Evolutionary conservation across 2,797 vertebrate genomes (phyloP), one percentile per base, ranked within the genome.

Genomic region (Pteropus rufus): DNA sequence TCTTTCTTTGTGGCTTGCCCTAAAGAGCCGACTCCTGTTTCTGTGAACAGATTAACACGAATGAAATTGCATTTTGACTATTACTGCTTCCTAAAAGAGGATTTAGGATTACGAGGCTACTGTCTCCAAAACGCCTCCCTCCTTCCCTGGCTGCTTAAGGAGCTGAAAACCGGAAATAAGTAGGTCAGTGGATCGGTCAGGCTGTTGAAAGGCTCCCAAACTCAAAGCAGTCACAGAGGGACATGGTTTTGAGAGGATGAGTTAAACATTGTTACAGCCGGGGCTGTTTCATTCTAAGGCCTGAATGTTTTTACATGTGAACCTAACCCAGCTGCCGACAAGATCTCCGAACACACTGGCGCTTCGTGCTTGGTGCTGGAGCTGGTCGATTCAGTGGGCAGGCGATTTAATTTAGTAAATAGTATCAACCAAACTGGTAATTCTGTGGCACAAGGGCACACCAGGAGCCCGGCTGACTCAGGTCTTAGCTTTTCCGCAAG

Each of bases 371-470:
- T 58, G 72, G 36, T 81, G 58, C 56, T 12, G 7, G 44, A 86
- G 72, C 64, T 46, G 41, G 34, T 92, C 87, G 92, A 69, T 93
- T 95, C 69, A 41, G 58, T 39, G 73, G 44, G 91, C 91, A 36
- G 87, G 77, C 84, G 92, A 95, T 93, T 94, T 77, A 81, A 93
- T 95, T 95, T 95, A 91, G 96, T 72, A 87, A 89, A 93, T 39
- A 44, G 23, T 62, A 64, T 54, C 94, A 89, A 73, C 36, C 18
- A 87, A 82, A 84, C 81, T 79, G 93, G 92, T 81, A 72, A 91
- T 81, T 77, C 46, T 52, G 1, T 4, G 76, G 62, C 56, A 10
- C 34, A 31, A 54, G 75, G 90, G 26, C 49, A 29, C 77, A 77
- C 81, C 67, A 77, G 64, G 80, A n/a, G n/a, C n/a, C 76, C 58